Conservation (phyloP, 2,113 vertebrate species). For the Psilopsiagon aurifrons region DNA sequence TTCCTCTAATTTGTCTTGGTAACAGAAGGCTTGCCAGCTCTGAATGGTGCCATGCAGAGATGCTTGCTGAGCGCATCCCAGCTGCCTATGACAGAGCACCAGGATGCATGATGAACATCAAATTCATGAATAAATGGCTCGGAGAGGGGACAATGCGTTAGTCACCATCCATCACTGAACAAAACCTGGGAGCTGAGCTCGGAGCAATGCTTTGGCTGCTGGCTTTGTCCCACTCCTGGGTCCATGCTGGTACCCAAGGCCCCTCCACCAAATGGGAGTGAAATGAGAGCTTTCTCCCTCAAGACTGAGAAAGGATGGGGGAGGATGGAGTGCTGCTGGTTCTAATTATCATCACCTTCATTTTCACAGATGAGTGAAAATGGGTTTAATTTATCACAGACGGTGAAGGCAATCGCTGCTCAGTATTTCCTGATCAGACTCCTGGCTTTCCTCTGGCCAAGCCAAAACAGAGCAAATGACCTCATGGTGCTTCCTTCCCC, state of each 20-base stretch:
- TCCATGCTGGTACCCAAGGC: background rate
- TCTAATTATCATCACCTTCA: background rate
- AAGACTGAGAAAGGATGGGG: accelerated
- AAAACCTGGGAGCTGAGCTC: background rate
- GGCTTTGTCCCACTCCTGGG: background rate
- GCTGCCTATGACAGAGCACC: background rate
- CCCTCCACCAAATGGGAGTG: background rate
- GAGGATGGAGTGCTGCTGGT: background rate
- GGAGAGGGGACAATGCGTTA: accelerated
- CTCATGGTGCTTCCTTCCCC: constrained; percentile 35
- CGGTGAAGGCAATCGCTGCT: accelerated
- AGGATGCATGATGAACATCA: background rate
- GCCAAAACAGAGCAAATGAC: background rate
- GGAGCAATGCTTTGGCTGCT: background rate
- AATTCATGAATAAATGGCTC: background rate
- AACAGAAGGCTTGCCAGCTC: background rate
- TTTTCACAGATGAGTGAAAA: background rate
- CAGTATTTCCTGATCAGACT: accelerated
- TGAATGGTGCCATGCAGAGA: background rate
- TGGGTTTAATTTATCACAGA: background rate
- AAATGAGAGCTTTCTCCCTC: background rate
- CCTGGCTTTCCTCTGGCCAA: background rate
- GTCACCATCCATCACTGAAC: background rate
- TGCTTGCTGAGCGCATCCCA: background rate
- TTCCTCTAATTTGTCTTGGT: constrained; percentile 4